Evolutionary conservation across 2,888 invertebrate genomes (phyloP).

Genomic region (Dryomyza anilis): DNA sequence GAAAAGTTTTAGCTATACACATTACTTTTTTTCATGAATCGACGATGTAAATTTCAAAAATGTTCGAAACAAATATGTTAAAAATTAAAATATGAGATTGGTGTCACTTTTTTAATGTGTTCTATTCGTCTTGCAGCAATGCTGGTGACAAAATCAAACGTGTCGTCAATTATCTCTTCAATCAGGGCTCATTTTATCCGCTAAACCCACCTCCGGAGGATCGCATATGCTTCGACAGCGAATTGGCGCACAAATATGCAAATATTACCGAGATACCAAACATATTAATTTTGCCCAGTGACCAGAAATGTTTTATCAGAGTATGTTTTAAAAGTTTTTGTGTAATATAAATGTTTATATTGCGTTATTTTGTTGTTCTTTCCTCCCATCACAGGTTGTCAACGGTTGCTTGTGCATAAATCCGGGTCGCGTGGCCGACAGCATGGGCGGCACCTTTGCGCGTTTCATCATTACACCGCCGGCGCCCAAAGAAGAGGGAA

Average conservation of each 20-base stretch:
- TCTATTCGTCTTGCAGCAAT: slow-evolving; percentile 50
- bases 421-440: slow-evolving; percentile 82
- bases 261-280: slow-evolving; percentile 78
- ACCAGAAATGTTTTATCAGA: slow-evolving; percentile 81
- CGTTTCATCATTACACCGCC: slow-evolving; percentile 66
- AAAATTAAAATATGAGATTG: not conserved
- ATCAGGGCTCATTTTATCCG: slow-evolving; percentile 83
- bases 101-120: not conserved
- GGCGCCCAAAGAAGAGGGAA: slow-evolving; percentile 49
- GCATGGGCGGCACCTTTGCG: slow-evolving; percentile 79
- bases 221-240: slow-evolving; percentile 70
- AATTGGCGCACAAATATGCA: slow-evolving; percentile 74
- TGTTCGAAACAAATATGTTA: not conserved
- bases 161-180: slow-evolving; percentile 73
- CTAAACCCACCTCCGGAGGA: slow-evolving; percentile 75
- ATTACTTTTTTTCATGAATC: no score
- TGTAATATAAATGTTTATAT: not conserved
- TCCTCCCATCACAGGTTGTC: slow-evolving; percentile 66
- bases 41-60: no score
- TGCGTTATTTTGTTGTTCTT: not conserved
- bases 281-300: slow-evolving; percentile 82
- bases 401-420: slow-evolving; percentile 82
- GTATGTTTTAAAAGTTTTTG: slow-evolving; percentile 59
- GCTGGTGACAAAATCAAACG: slow-evolving; percentile 75
- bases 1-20: no score